Evolutionary conservation across 2,113 vertebrate species (phyloP).

Genomic region (Etheostoma cragini): DNA sequence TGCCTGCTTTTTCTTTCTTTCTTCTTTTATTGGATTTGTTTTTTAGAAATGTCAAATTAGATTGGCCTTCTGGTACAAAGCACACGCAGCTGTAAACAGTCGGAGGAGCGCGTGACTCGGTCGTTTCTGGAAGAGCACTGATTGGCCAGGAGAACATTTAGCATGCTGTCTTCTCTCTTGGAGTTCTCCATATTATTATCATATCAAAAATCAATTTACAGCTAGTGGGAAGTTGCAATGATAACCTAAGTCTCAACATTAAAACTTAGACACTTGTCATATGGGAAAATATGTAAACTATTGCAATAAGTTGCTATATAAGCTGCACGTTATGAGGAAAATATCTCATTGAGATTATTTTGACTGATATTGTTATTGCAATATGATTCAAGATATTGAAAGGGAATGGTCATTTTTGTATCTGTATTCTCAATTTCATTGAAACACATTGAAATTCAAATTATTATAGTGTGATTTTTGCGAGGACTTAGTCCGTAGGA

Average conservation of each 20-base stretch:
- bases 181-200: neutral
- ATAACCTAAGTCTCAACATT: neutral
- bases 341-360: too few species aligned
- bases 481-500: too few species aligned
- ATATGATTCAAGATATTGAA: too few species aligned
- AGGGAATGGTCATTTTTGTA: too few species aligned
- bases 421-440: too few species aligned
- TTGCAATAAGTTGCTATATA: neutral
- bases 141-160: neutral
- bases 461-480: too few species aligned
- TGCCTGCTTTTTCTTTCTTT: neutral
- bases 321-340: too few species aligned
- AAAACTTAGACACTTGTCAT: neutral
- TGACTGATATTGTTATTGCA: too few species aligned
- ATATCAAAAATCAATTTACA: neutral
- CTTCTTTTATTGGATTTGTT: constrained; percentile 28
- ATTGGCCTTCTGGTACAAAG: neutral
- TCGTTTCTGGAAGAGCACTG: constrained; percentile 10
- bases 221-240: neutral
- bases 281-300: neutral
- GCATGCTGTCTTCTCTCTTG: neutral
- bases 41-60: constrained; percentile 7
- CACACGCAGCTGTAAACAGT: neutral
- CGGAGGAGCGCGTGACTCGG: constrained; percentile 30
- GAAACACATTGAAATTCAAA: too few species aligned